Evolutionary conservation across 2,113 vertebrate genomes (phyloP).

Genomic region (Silurus glanis): DNA sequence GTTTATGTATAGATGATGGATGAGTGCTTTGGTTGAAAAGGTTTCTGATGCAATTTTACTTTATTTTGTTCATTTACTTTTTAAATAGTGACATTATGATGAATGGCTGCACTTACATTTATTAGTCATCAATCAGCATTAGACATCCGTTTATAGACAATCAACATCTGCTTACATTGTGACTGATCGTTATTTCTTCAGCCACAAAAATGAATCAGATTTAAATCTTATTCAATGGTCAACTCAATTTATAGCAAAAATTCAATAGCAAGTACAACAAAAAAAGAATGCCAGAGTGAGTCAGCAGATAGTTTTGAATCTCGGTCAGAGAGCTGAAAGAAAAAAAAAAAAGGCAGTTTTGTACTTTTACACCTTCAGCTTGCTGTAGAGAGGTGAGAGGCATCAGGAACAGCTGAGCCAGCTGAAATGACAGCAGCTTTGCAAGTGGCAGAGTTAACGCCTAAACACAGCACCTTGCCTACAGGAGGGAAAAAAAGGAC

Average conservation of each 20-base stretch:
- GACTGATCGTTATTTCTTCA: not conserved
- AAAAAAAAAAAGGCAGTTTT: not conserved
- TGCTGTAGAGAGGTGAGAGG: not conserved
- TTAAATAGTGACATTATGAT: not conserved
- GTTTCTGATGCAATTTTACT: not conserved
- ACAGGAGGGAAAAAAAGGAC: not conserved
- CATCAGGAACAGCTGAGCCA: slow-evolving; percentile 20
- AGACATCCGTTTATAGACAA: slow-evolving; percentile 18
- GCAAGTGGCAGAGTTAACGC: slow-evolving; percentile 23
- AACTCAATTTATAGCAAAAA: not conserved
- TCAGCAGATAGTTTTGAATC: slow-evolving; percentile 12
- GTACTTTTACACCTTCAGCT: not conserved
- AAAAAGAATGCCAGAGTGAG: not conserved
- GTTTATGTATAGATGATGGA: slow-evolving; percentile 1
- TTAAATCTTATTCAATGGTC: not conserved
- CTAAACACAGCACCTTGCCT: slow-evolving; percentile 14
- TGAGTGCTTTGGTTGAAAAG: slow-evolving; percentile 3
- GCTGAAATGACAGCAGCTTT: slow-evolving; percentile 26
- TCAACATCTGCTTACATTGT: not conserved
- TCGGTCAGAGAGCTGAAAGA: not conserved
- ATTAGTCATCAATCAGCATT: slow-evolving; percentile 20
- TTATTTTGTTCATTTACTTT: not conserved
- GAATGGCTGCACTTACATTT: not conserved
- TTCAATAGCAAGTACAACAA: not conserved
- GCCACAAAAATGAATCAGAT: not conserved